A percentile compares a stretch with the other conserved stretches of the same genome.
Evolutionary conservation across 1,140 invertebrate species (phyloP).

Genomic region (Pachyrhynchus sulphureomaculatus): DNA sequence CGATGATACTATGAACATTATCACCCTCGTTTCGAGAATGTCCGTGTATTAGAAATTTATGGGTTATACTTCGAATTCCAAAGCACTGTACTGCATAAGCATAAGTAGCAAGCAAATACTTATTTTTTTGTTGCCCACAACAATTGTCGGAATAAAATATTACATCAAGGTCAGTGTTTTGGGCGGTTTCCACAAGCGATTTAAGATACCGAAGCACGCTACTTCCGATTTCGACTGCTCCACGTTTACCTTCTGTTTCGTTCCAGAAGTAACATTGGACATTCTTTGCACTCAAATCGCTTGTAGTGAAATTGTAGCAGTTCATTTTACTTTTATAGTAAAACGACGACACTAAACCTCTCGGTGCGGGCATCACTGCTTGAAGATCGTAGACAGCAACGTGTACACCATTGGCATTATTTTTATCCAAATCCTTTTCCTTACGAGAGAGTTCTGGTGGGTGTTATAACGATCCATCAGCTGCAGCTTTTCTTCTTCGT

Average conservation of each 20-base stretch:
- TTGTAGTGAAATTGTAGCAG: conserved; percentile 44
- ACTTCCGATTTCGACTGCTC: conserved; percentile 53
- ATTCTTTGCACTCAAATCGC: conserved; percentile 39
- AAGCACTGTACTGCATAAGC: conserved; percentile 38
- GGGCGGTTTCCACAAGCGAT: conserved; percentile 1
- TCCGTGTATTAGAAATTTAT: conserved; percentile 48
- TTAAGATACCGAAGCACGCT: conserved; percentile 35
- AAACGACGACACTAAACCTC: conserved; percentile 39
- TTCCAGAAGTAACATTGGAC: conserved; percentile 51
- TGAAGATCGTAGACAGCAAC: conserved; percentile 36
- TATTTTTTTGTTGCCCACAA: conserved; percentile 52
- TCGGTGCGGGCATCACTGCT: conserved; percentile 41
- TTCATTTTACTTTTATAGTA: conserved; percentile 45
- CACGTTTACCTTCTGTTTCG: conserved; percentile 50
- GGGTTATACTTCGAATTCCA: conserved; percentile 42
- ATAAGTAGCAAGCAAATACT: conserved; percentile 45
- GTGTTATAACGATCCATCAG: too few species aligned
- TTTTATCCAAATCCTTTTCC: too few species aligned
- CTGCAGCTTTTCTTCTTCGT: too few species aligned
- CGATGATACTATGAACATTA: conserved; percentile 48
- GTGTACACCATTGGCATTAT: too few species aligned
- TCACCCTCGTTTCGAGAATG: conserved; percentile 52
- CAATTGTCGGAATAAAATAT: conserved; percentile 49
- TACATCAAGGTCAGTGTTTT: conserved; percentile 27
- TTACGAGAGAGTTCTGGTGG: too few species aligned